Evolutionary conservation across 2,888 invertebrate genomes (phyloP).

Genomic region (Patella pellucida): DNA sequence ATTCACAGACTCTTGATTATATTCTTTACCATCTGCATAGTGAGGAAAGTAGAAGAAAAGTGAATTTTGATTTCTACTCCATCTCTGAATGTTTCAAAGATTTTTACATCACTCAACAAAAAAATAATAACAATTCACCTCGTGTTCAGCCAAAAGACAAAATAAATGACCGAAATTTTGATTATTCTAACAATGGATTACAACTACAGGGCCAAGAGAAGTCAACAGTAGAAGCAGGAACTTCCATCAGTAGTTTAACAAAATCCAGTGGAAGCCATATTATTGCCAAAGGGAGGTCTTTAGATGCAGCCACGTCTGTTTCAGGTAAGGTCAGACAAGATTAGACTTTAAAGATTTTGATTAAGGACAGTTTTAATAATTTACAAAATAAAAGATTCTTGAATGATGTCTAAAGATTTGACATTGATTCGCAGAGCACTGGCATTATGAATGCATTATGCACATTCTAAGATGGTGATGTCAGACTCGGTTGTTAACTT

Average conservation of each 20-base stretch:
- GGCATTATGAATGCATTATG: too few relatives aligned
- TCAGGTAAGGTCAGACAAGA: not conserved
- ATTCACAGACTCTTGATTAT: slow-evolving; percentile 40
- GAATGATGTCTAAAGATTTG: too few relatives aligned
- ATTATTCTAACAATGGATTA: not conserved
- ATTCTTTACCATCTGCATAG: slow-evolving; percentile 31
- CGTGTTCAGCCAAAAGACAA: not conserved
- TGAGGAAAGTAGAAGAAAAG: not conserved
- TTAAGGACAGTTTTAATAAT: too few relatives aligned
- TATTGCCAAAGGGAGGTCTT: not conserved
- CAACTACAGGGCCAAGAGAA: not conserved
- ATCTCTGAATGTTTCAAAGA: not conserved
- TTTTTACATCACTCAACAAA: too few relatives aligned
- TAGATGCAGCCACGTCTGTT: not conserved
- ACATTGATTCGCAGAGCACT: too few relatives aligned
- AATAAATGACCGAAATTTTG: not conserved
- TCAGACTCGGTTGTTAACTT: too few relatives aligned
- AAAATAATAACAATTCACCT: too few relatives aligned
- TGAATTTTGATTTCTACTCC: slow-evolving; percentile 12
- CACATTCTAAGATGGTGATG: too few relatives aligned
- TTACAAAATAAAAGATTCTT: too few relatives aligned
- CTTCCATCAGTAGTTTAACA: not conserved
- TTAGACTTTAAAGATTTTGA: not conserved
- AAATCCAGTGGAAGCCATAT: not conserved
- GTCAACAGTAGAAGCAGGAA: not conserved